Percentiles rank a stretch among this genome's conserved stretches.
phyloP scores from a whole-genome alignment of 2,797 vertebrate species.

The Ataeniobius toweri region DNA sequence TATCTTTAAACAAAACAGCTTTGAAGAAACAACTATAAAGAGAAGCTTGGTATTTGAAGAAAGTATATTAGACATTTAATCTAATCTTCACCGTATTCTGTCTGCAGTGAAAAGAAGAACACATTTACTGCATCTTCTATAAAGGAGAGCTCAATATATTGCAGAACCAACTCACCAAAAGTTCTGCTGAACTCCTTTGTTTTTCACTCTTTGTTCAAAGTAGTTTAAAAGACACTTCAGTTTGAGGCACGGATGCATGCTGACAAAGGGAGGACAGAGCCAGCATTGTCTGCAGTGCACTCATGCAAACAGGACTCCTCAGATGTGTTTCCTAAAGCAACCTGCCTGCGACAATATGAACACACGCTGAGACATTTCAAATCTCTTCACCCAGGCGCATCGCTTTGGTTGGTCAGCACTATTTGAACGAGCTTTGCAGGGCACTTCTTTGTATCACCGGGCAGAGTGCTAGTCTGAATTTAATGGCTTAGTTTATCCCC shows the following conservation, averaged over 20 bases:
- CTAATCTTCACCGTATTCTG: neutral
- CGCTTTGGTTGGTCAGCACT: neutral
- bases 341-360: neutral
- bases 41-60: neutral
- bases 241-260: neutral
- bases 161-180: neutral
- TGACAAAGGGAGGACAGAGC: neutral
- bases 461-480: neutral
- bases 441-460: neutral
- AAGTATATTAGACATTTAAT: neutral
- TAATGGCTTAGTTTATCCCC: constrained; percentile 11
- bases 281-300: neutral
- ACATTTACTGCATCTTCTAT: neutral
- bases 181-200: neutral
- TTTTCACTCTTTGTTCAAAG: neutral
- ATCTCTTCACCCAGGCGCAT: neutral
- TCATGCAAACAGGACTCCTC: no score
- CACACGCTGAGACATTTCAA: neutral
- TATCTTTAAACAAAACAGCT: neutral
- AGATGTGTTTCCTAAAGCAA: neutral
- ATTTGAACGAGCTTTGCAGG: neutral
- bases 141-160: neutral
- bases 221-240: neutral
- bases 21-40: neutral
- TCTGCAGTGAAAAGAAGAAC: neutral